Percentiles rank a stretch among this genome's conserved stretches.
Evolutionary conservation across 2,888 invertebrate species (phyloP).

Genomic region (Flexamia atlantica): DNA sequence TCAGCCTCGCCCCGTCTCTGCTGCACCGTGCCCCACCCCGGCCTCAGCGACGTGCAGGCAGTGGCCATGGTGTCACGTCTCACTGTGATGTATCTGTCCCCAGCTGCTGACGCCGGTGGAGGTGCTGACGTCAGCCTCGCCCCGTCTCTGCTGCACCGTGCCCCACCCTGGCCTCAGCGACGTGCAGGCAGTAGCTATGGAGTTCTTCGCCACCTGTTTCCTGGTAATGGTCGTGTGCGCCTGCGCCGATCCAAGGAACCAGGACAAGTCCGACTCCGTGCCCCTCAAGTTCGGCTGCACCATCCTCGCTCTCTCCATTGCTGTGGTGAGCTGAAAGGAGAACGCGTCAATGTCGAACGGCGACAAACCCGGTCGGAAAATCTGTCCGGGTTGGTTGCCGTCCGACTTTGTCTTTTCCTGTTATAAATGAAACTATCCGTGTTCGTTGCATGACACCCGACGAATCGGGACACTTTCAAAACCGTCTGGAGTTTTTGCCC

Average conservation of each 20-base stretch:
- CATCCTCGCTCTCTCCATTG: slow-evolving; percentile 70
- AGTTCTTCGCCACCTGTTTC: slow-evolving; percentile 81
- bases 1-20: slow-evolving; percentile 77
- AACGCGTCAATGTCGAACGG: too few relatives aligned
- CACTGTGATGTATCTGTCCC: slow-evolving; percentile 74
- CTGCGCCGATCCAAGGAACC: slow-evolving; percentile 82
- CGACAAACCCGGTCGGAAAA: too few relatives aligned
- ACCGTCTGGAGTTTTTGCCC: too few relatives aligned
- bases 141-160: slow-evolving; percentile 81
- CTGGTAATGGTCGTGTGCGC: slow-evolving; percentile 83
- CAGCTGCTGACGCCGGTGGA: slow-evolving; percentile 38
- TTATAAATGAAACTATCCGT: too few relatives aligned
- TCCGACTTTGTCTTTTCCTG: too few relatives aligned
- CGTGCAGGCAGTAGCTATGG: slow-evolving; percentile 77
- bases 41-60: slow-evolving; percentile 74
- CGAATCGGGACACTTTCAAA: too few relatives aligned
- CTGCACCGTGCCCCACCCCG: slow-evolving; percentile 78
- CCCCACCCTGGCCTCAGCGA: slow-evolving; percentile 76
- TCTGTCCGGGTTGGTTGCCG: too few relatives aligned
- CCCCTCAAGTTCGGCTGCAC: slow-evolving; percentile 75
- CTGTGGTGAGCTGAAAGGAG: slow-evolving; percentile 64
- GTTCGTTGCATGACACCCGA: too few relatives aligned
- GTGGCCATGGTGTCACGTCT: slow-evolving; percentile 82
- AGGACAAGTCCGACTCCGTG: slow-evolving; percentile 73
- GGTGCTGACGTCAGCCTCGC: not conserved